phyloP scores from a whole-genome alignment of 2,113 vertebrate genomes.

The Spizaetus ornatus region DNA sequence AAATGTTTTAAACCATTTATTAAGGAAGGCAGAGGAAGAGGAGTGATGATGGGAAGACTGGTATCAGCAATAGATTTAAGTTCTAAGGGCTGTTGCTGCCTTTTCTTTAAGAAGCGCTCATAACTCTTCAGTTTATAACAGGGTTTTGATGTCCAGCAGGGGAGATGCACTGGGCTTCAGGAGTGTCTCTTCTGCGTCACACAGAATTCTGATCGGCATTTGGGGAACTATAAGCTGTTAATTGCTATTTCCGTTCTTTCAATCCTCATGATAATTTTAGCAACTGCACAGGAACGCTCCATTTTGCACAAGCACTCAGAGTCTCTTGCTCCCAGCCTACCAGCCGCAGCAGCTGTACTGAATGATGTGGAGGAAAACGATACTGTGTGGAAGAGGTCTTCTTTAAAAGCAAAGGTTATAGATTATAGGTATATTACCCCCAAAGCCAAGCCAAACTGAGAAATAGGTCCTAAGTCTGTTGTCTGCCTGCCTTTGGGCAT shows the following conservation, averaged over 20 bases:
- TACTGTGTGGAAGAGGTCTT: background rate
- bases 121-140: background rate
- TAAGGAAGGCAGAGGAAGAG: background rate
- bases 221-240: background rate
- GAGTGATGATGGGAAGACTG: background rate
- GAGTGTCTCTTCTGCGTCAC: background rate
- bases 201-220: background rate
- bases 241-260: background rate
- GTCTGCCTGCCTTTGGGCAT: background rate
- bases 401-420: background rate
- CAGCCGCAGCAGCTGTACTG: background rate
- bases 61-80: background rate
- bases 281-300: background rate
- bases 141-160: background rate
- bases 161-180: background rate
- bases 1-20: background rate
- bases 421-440: background rate
- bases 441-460: background rate
- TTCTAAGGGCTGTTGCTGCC: background rate
- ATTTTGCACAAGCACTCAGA: background rate
- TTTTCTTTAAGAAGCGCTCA: background rate
- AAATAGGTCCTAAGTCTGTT: background rate
- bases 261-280: background rate
- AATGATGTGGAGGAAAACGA: background rate
- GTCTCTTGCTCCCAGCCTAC: background rate